Percentiles rank a stretch among this genome's conserved stretches.
These are phyloP conservation scores for Pogonomyrmex barbatus DNA, from an alignment of 1,140 invertebrate species.

Conservation along the genomic window DNA sequence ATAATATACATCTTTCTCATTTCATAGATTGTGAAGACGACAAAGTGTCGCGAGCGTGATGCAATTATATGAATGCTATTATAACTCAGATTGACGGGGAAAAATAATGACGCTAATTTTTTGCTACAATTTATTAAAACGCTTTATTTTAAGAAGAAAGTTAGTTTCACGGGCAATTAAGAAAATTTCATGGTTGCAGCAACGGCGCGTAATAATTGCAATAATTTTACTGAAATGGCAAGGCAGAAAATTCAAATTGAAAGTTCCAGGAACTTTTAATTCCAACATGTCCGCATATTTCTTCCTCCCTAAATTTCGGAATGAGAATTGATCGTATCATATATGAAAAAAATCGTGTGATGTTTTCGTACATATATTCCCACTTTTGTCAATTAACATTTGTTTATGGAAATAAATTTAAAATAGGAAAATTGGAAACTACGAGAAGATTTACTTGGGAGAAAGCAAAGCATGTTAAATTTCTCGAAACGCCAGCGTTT, in stretches of 20 bases:
- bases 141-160: conserved; percentile 26
- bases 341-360: neutral
- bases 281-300: neutral
- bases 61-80: conserved; percentile 4
- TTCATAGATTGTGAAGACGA: neutral
- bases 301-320: neutral
- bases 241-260: conserved; percentile 4
- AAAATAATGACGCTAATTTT: conserved; percentile 41
- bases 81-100: neutral
- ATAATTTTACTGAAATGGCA: conserved; percentile 47
- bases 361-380: neutral
- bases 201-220: conserved; percentile 20
- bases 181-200: conserved; percentile 28
- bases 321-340: neutral
- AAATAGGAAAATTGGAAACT: neutral
- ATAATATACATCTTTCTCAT: conserved; percentile 12
- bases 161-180: conserved; percentile 39
- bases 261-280: conserved; percentile 52
- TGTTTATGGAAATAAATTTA: neutral
- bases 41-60: neutral
- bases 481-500: conserved; percentile 20
- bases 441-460: neutral
- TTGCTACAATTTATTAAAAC: conserved; percentile 35
- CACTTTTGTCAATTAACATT: neutral
- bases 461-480: neutral